Evolutionary conservation across 2,888 invertebrate species (phyloP), one percentile per base, ranked within the genome.

Genomic region (Byasa hedistus): DNA sequence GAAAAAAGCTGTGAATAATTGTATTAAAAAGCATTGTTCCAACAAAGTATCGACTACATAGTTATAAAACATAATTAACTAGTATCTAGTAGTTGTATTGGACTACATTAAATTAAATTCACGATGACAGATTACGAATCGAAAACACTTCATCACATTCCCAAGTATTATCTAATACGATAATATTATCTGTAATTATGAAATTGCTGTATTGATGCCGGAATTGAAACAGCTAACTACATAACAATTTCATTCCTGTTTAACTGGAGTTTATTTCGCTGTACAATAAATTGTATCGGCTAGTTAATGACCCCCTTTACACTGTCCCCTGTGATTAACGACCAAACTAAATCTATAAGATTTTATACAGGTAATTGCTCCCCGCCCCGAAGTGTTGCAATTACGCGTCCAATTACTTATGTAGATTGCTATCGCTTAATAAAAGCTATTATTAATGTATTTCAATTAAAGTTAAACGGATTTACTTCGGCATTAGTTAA

Each of bases 231-330:
- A n/a, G 23, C 17, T 17, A 51, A 22, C 3, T 32, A 23, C n/a
- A 23, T 48, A 60, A 21, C 36, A 15, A 55, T 32, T 60, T 48
- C 19, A 24, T 27, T 39, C 22, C 17, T 55, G 32, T 22, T 39
- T 54, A 22, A 65, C 52, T 48, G 24, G 21, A n/a, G 21, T 48
- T 32, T 52, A 51, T 61, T 65, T 56, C 62, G 56, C 19, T 19
- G 61, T 66, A 65, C 65, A 62, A 68, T 68, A 67, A 59, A 65
- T 65, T 54, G 59, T 65, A 73, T 73, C 70, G 70, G 70, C 62
- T 79, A 79, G 83, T 89, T 89, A 88, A 89, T 89, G 80, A 76
- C 82, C 83, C 79, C 80, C 73, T 84, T 71, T 83, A 81, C 82
- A 85, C 79, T 75, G 81, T 72, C 71, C 71, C 70, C 72, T 82